Percentiles rank a stretch among this genome's conserved stretches.
Evolutionary conservation across 2,797 vertebrate species (phyloP).

Genomic region (Sarcoramphus papa): DNA sequence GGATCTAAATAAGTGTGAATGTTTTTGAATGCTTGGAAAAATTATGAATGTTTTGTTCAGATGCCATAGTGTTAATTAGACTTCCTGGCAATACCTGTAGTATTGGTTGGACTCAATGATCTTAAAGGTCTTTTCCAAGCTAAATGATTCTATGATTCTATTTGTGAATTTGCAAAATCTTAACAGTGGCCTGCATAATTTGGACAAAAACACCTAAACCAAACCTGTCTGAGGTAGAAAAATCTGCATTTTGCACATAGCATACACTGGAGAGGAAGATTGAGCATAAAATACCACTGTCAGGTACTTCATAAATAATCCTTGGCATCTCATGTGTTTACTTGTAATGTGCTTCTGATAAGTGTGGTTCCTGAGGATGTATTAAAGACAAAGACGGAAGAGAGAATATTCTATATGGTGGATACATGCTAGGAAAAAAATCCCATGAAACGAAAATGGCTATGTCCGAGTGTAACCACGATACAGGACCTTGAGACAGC

Average conservation of each 20-base stretch:
- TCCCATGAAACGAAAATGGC: not conserved
- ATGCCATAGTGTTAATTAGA: not conserved
- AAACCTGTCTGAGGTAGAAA: not conserved
- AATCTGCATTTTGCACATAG: not conserved
- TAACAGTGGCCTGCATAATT: not conserved
- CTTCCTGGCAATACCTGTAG: not conserved
- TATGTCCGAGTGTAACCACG: not conserved
- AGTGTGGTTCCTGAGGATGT: not conserved
- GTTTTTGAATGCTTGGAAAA: not conserved
- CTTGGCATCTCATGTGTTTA: not conserved
- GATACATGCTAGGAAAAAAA: not conserved
- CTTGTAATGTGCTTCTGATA: not conserved
- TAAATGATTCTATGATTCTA: not conserved
- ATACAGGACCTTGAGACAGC: not conserved
- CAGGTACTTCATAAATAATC: not conserved
- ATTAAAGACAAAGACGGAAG: not conserved
- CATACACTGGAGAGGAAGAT: not conserved
- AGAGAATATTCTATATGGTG: not conserved
- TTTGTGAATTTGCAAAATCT: not conserved
- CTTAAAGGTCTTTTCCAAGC: not conserved
- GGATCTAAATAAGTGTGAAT: not conserved
- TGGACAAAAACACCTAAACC: not conserved
- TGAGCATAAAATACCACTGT: not conserved
- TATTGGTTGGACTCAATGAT: not conserved
- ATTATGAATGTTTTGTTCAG: not conserved